A percentile compares a stretch with the other conserved stretches of the same genome.
phyloP scores from a whole-genome alignment of 2,888 invertebrate genomes.

The Dendrolimus pini region DNA sequence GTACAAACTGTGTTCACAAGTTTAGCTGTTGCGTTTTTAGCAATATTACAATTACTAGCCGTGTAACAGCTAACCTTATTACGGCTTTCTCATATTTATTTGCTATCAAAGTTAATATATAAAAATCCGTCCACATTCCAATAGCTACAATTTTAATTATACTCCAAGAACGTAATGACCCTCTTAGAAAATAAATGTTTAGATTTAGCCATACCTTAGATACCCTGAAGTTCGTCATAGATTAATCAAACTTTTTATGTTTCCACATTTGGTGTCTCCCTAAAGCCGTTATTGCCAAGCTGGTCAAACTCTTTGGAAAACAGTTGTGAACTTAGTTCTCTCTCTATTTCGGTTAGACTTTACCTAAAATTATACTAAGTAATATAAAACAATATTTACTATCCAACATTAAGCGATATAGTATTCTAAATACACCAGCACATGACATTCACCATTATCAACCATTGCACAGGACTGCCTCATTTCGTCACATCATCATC shows the following conservation, averaged over 20 bases:
- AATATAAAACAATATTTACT: neutral
- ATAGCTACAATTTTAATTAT: constrained; percentile 8
- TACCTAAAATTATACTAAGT: neutral
- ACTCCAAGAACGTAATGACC: constrained; percentile 14
- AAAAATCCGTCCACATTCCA: constrained; percentile 8
- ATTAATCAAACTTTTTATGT: too few species aligned
- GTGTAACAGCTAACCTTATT: constrained; percentile 56
- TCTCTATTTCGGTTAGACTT: too few species aligned
- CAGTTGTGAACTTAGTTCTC: too few species aligned
- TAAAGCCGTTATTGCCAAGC: too few species aligned
- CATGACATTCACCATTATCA: constrained; percentile 61
- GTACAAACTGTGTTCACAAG: constrained; percentile 39
- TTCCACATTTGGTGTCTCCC: too few species aligned
- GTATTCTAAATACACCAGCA: constrained; percentile 49
- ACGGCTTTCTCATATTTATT: constrained; percentile 66
- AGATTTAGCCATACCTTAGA: neutral
- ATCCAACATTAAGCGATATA: constrained; percentile 19
- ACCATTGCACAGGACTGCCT: constrained; percentile 71
- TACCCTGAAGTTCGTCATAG: too few species aligned
- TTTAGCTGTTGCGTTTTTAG: constrained; percentile 48
- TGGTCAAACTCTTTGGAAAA: too few species aligned
- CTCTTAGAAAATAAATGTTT: constrained; percentile 1
- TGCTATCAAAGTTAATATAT: constrained; percentile 35
- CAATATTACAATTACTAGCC: constrained; percentile 11
- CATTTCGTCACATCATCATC: constrained; percentile 56